Base-by-base conservation (phyloP, 2,888 invertebrate genomes). In the Eupeodes luniger region DNA sequence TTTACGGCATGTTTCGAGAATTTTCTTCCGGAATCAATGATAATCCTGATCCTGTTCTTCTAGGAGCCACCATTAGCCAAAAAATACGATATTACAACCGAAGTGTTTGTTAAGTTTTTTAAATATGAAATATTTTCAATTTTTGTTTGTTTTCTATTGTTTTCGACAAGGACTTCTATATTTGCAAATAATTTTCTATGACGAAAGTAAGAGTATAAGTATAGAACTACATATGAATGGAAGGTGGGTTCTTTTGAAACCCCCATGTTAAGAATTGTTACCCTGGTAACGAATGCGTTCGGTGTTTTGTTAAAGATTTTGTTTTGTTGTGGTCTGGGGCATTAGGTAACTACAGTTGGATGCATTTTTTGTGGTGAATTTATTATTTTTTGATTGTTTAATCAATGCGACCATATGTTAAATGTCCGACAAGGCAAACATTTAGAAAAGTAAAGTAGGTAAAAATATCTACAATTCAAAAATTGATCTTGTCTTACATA, bases 1-100 rank as follows among this genome's bases (percentile, higher is more conserved):
- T 92, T 91, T 90, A 93, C 93, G 93, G 91, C 91, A 92, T 91
- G 87, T 90, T 90, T 91, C 93, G 94, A 69, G 92, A 92, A 91
- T 93, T 94, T 90, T 94, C 94, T 92, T 95, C 94, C 16, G 94
- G 94, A 75, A 94, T 92, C 78, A 95, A 92, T 92, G 94, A 95
- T 91, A 95, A 90, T 89, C 94, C 93, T 91, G 95, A 94, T 94
- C 94, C 94, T 62, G 91, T 85, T 81, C 91, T 92, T 16, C 90
- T 91, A 69, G 92, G 91, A 70, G 91, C 91, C 84, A 91, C 91
- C 92, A 93, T 92, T 90, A 81, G 81, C 77, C 1, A 34, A 14
- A 59, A 36, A 69, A 55, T 75, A 57, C 14, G 44, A 66, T 53
- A 51, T 53, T 61, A 44, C 44, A 53, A 34, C 27, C 27, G 19